A percentile compares a stretch with the other conserved stretches of the same genome.
Evolutionary conservation across 2,888 invertebrate species (phyloP).

Genomic region (Onchidella celtica): DNA sequence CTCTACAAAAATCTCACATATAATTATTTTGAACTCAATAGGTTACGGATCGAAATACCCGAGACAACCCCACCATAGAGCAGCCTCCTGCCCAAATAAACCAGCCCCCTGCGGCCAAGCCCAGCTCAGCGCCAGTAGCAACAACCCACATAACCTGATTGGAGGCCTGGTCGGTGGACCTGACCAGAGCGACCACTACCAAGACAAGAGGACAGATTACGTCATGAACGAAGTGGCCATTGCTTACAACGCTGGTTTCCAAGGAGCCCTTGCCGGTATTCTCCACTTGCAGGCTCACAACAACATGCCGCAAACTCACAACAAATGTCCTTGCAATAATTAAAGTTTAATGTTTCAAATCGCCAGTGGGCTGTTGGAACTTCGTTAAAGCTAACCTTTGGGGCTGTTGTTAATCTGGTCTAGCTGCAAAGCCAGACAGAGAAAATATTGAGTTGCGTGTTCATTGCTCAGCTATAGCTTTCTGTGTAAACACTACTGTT

Average conservation of each 20-base stretch:
- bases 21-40: too few relatives aligned
- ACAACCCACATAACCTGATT: slow-evolving; percentile 55
- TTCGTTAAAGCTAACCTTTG: too few relatives aligned
- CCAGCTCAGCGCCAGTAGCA: slow-evolving; percentile 57
- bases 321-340: slow-evolving; percentile 52
- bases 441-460: too few relatives aligned
- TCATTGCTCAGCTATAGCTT: too few relatives aligned
- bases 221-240: slow-evolving; percentile 67
- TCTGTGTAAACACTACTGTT: too few relatives aligned
- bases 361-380: background rate
- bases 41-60: slow-evolving; percentile 64
- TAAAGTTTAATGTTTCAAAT: too few relatives aligned
- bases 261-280: slow-evolving; percentile 64
- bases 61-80: slow-evolving; percentile 60
- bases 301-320: slow-evolving; percentile 46
- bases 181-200: slow-evolving; percentile 62
- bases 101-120: slow-evolving; percentile 69
- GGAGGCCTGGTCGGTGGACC: slow-evolving; percentile 74
- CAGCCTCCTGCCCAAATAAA: slow-evolving; percentile 69
- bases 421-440: too few relatives aligned
- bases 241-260: slow-evolving; percentile 73
- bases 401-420: too few relatives aligned
- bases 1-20: too few relatives aligned
- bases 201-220: slow-evolving; percentile 58
- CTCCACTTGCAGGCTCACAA: slow-evolving; percentile 32